Evolutionary conservation across 2,113 vertebrate genomes (phyloP).

Genomic region (Oriolus oriolus): DNA sequence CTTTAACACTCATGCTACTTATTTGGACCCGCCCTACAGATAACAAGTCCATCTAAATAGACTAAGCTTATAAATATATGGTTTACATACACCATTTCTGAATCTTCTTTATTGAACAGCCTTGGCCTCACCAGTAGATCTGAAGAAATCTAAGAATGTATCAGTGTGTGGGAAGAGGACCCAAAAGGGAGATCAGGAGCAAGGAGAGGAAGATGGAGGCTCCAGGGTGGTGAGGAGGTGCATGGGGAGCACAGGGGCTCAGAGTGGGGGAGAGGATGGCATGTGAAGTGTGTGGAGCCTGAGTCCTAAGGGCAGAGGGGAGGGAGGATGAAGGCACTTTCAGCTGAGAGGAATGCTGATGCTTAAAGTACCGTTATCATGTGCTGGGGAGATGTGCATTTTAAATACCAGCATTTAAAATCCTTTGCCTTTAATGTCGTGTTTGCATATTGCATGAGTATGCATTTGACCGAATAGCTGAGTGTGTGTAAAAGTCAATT

Average conservation of each 20-base stretch:
- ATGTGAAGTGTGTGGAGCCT: not conserved
- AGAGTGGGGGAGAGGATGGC: not conserved
- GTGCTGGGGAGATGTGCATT: not conserved
- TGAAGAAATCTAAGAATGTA: not conserved
- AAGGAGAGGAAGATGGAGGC: not conserved
- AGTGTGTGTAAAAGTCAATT: not conserved
- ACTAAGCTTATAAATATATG: not conserved
- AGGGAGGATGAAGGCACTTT: not conserved
- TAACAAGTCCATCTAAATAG: not conserved
- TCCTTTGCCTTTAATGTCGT: not conserved
- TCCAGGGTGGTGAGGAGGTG: rapidly evolving
- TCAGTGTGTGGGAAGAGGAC: not conserved
- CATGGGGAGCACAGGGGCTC: rapidly evolving
- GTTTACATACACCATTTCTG: not conserved
- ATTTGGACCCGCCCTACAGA: not conserved
- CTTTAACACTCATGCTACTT: not conserved
- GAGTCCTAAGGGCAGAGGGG: not conserved
- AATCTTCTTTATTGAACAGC: not conserved
- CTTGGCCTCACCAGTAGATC: not conserved
- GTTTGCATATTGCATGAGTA: slow-evolving; percentile 50
- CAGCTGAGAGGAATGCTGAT: not conserved
- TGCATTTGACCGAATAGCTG: slow-evolving; percentile 35
- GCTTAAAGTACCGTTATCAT: not conserved
- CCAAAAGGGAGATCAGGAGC: not conserved
- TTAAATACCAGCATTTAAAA: slow-evolving; percentile 8